phyloP scores from a whole-genome alignment of 2,113 vertebrate species.

The Cochlearius cochlearius region DNA sequence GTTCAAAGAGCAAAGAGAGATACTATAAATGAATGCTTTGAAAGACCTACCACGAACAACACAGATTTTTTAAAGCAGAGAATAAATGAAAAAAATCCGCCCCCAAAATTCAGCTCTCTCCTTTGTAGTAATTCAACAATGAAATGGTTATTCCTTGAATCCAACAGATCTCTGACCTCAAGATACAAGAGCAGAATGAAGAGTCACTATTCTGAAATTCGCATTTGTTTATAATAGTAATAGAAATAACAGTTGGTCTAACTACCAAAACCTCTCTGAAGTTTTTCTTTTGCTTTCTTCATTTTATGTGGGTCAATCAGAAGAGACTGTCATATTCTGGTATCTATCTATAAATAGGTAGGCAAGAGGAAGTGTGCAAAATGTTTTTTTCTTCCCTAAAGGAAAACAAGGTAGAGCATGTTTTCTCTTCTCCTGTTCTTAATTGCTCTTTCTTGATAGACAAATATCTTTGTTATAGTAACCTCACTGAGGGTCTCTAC shows the following conservation, averaged over 20 bases:
- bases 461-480: neutral
- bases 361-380: neutral
- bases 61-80: neutral
- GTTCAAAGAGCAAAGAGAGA: neutral
- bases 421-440: neutral
- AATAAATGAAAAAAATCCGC: neutral
- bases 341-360: neutral
- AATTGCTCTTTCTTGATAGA: neutral
- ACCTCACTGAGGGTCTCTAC: slow-evolving; percentile 18
- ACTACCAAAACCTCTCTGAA: neutral
- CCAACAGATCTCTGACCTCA: neutral
- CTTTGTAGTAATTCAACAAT: neutral
- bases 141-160: neutral
- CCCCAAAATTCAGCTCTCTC: neutral
- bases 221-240: neutral
- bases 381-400: neutral
- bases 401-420: neutral
- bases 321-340: neutral
- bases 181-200: neutral
- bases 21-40: neutral
- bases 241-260: neutral
- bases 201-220: neutral
- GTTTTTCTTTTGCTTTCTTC: neutral
- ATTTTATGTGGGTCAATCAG: neutral
- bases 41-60: neutral